Percentiles rank a stretch among this genome's conserved stretches.
These are phyloP conservation scores for Masnerella sp. DNA, from an alignment of 2,888 invertebrate species.

Conservation along the genomic window DNA sequence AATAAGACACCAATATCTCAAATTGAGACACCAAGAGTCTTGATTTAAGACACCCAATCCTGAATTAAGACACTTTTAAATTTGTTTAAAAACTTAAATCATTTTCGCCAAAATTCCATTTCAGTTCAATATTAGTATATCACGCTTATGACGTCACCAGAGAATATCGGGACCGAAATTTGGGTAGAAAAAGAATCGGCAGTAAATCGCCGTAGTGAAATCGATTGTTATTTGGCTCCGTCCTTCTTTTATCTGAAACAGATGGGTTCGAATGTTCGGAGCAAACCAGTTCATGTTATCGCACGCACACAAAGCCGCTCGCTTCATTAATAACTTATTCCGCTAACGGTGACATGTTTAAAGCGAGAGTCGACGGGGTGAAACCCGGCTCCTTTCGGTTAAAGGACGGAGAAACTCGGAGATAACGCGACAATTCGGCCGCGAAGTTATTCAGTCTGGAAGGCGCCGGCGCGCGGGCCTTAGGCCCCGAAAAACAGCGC, in stretches of 20 bases:
- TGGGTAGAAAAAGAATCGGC: too few species aligned
- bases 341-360: conserved; percentile 50
- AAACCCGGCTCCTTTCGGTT: conserved; percentile 25
- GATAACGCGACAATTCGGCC: conserved; percentile 63
- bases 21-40: too few species aligned
- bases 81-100: too few species aligned
- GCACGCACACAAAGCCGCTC: conserved; percentile 36
- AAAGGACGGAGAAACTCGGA: conserved; percentile 58
- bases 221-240: conserved; percentile 55
- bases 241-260: conserved; percentile 49
- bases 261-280: conserved; percentile 58
- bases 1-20: too few species aligned
- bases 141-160: too few species aligned
- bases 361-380: conserved; percentile 49
- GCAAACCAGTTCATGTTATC: conserved; percentile 61
- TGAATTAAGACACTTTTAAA: too few species aligned
- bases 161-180: too few species aligned
- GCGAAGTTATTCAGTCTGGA: conserved; percentile 60
- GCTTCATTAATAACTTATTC: conserved; percentile 54
- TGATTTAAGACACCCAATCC: too few species aligned
- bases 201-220: conserved; percentile 51
- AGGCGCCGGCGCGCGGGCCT: conserved; percentile 60
- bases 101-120: too few species aligned
- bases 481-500: conserved; percentile 66
- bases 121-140: too few species aligned